These are phyloP conservation scores for Acridotheres tristis DNA, from an alignment of 2,797 vertebrate genomes.

Conservation along the genomic window DNA sequence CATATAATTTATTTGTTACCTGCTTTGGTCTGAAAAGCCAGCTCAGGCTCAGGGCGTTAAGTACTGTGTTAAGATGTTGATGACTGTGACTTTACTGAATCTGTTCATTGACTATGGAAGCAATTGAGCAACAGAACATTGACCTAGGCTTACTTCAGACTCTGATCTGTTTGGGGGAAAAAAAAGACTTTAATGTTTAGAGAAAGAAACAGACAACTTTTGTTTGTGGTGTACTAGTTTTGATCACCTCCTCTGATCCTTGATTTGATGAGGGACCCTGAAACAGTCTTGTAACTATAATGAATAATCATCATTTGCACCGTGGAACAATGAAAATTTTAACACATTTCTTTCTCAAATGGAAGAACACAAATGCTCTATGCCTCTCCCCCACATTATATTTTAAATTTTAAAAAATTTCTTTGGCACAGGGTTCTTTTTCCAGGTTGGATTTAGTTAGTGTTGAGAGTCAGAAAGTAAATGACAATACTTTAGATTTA, in stretches of 20 bases:
- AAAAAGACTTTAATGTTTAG: background rate
- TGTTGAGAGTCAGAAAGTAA: background rate
- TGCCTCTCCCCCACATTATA: accelerated
- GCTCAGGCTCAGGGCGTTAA: background rate
- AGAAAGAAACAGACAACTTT: background rate
- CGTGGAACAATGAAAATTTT: background rate
- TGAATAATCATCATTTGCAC: background rate
- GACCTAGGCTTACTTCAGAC: background rate
- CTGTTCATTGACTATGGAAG: background rate
- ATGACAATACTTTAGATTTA: background rate
- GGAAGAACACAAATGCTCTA: background rate
- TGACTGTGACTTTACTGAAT: background rate
- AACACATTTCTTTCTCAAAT: background rate
- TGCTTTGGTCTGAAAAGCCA: background rate
- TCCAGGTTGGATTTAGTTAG: background rate
- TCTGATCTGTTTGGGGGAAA: too few relatives aligned
- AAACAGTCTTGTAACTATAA: background rate
- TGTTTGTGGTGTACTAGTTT: background rate
- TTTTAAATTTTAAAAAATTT: background rate
- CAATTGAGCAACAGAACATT: background rate
- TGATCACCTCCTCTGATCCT: background rate
- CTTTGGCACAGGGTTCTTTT: background rate
- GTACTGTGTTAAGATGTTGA: background rate
- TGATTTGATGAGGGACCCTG: background rate
- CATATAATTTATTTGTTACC: background rate